Evolutionary conservation across 2,888 invertebrate species (phyloP).

Genomic region (Pseudanteris insignis): DNA sequence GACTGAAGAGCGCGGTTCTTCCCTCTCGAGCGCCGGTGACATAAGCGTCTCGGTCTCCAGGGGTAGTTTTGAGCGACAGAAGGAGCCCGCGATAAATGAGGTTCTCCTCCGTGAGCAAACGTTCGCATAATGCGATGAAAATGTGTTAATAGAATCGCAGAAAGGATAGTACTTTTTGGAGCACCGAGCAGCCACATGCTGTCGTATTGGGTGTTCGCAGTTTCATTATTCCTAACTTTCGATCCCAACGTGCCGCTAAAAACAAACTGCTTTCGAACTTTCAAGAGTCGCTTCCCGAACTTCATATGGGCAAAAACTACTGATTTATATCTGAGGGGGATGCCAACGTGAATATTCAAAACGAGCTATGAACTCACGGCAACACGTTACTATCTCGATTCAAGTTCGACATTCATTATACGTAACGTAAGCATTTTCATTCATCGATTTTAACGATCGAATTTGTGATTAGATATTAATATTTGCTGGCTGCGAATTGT

Average conservation of each 20-base stretch:
- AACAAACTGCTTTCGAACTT: conserved; percentile 23
- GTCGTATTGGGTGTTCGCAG: conserved; percentile 15
- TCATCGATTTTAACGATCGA: too few relatives aligned
- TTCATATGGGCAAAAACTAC: too few relatives aligned
- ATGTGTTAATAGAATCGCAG: conserved; percentile 37
- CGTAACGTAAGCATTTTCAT: too few relatives aligned
- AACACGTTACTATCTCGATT: too few relatives aligned
- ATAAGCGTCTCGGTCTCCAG: conserved; percentile 45
- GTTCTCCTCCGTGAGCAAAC: conserved; percentile 40
- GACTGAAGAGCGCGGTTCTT: conserved; percentile 24
- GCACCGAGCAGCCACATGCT: conserved; percentile 34
- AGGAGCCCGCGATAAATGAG: conserved; percentile 41
- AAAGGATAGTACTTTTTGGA: conserved; percentile 38
- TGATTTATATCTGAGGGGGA: too few relatives aligned
- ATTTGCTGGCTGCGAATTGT: too few relatives aligned
- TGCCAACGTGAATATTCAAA: too few relatives aligned
- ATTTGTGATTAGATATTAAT: too few relatives aligned
- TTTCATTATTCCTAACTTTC: conserved; percentile 26
- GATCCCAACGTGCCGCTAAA: conserved; percentile 25
- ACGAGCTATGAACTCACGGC: too few relatives aligned
- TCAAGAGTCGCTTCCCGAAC: too few relatives aligned
- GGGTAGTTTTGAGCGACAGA: conserved; percentile 49
- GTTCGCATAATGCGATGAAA: conserved; percentile 42
- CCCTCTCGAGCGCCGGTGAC: conserved; percentile 35
- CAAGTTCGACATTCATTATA: too few relatives aligned